Base-by-base conservation (phyloP, 2,113 vertebrate species). In the Daboia siamensis region DNA sequence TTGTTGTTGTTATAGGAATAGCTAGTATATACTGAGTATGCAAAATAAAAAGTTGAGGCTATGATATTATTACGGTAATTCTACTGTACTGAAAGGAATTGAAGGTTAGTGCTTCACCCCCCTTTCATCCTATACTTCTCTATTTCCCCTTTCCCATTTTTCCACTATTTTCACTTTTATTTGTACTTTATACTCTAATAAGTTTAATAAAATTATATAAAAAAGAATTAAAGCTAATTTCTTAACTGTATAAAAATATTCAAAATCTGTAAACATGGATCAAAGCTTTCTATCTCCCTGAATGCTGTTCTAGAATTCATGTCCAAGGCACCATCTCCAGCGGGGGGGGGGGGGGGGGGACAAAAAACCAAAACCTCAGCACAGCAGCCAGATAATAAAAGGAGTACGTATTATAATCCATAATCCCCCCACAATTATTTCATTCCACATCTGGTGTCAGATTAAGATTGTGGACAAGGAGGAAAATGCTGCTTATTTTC, bases 401-500 rank as follows among this genome's bases (percentile, higher is more conserved):
- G 85, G 29, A 69, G 5, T 29, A 44, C 21, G 12, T 56, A 88
- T 29, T 15, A 51, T 55, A 88, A 86, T 86, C 55, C 56, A 61
- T 74, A 85, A 61, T 48, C 84, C 33, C 84, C 52, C 55, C 55
- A 54, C 15, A 57, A 86, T 21, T 74, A n/a, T 90, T 87, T 39
- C 3, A 2, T 85, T 61, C 23, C 46, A 56, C 89, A 51, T 85
- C 87, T 46, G 56, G 69, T 85, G 29, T 88, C 56, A 90, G 56
- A 86, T 90, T 93, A 15, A 69, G 86, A 57, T 90, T 88, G 87
- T 89, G 85, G 48, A 55, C 59, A 4, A 61, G 10, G 4, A 61
- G 56, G 26, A 59, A 91, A 93, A 89, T 23, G 87, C 69, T 93
- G 54, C 61, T 56, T 86, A 85, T 92, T 92, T 61, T 74, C 84